A percentile compares a stretch with the other conserved stretches of the same genome.
phyloP scores from a whole-genome alignment of 2,113 vertebrate species.

The Seriola aureovittata region DNA sequence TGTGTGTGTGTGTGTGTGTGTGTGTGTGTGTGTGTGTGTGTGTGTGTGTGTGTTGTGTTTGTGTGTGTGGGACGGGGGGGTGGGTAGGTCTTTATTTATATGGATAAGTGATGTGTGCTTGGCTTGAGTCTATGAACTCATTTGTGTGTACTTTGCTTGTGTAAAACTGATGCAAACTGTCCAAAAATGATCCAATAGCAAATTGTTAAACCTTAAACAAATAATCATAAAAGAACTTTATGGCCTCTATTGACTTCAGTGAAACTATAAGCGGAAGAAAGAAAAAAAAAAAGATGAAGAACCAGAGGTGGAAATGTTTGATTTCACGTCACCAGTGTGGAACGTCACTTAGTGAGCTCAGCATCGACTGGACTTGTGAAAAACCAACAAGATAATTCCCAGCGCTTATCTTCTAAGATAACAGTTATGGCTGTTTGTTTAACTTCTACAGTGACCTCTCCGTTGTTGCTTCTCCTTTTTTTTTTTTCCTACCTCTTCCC shows the following conservation, averaged over 20 bases:
- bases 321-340: conserved; percentile 50
- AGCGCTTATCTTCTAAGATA: conserved; percentile 76
- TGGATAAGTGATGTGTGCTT: conserved; percentile 47
- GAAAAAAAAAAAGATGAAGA: not conserved
- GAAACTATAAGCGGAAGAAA: not conserved
- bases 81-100: conserved; percentile 42
- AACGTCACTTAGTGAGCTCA: conserved; percentile 41
- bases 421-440: conserved; percentile 79
- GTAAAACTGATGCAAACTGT: conserved; percentile 28
- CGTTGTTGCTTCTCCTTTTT: conserved; percentile 55
- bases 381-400: conserved; percentile 75
- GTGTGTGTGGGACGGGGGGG: not conserved
- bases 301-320: conserved; percentile 35
- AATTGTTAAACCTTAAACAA: conserved; percentile 50
- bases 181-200: conserved; percentile 13
- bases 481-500: conserved; percentile 37
- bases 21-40: conserved; percentile 17
- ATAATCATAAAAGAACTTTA: conserved; percentile 1
- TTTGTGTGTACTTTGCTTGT: conserved; percentile 26
- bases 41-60: conserved; percentile 41
- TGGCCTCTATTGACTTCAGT: conserved; percentile 2
- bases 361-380: conserved; percentile 69
- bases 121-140: conserved; percentile 23
- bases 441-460: conserved; percentile 74
- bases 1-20: conserved; percentile 11